phyloP scores from a whole-genome alignment of 2,888 invertebrate species.

The Cryptus viduatorius region DNA sequence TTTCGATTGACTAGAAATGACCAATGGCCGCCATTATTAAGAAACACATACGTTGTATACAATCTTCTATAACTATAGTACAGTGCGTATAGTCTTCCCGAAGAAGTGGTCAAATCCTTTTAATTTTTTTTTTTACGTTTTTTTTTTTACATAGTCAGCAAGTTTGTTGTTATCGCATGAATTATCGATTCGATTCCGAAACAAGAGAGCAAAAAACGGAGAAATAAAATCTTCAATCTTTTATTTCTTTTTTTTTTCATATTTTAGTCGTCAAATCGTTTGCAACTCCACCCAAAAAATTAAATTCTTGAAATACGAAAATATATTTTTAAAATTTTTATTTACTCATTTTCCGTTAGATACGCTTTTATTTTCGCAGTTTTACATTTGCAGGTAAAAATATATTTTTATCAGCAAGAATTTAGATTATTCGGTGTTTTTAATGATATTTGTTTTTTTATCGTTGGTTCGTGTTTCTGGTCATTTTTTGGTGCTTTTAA shows the following conservation, averaged over 20 bases:
- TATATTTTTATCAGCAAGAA: too few species aligned
- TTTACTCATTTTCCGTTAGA: too few species aligned
- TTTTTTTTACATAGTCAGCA: conserved; percentile 5
- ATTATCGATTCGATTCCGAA: conserved; percentile 12
- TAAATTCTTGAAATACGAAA: too few species aligned
- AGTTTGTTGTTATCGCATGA: conserved; percentile 14
- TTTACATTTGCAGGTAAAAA: too few species aligned
- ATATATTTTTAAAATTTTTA: too few species aligned
- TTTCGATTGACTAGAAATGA: conserved; percentile 62
- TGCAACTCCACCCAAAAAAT: neutral
- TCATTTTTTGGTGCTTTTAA: neutral
- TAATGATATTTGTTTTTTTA: neutral
- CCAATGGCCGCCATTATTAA: conserved; percentile 56
- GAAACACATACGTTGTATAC: conserved; percentile 45
- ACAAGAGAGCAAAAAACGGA: conserved; percentile 16
- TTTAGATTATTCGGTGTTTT: too few species aligned
- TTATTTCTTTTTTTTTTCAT: neutral
- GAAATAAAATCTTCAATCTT: neutral
- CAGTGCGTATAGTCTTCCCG: conserved; percentile 25
- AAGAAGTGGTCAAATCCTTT: conserved; percentile 7
- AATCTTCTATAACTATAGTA: conserved; percentile 30
- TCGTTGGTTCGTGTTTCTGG: neutral
- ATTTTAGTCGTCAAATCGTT: neutral
- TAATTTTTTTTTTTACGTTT: conserved; percentile 2
- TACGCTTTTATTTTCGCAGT: too few species aligned